Evolutionary conservation across 2,113 vertebrate genomes (phyloP).

Genomic region (Chaenogobius annularis): DNA sequence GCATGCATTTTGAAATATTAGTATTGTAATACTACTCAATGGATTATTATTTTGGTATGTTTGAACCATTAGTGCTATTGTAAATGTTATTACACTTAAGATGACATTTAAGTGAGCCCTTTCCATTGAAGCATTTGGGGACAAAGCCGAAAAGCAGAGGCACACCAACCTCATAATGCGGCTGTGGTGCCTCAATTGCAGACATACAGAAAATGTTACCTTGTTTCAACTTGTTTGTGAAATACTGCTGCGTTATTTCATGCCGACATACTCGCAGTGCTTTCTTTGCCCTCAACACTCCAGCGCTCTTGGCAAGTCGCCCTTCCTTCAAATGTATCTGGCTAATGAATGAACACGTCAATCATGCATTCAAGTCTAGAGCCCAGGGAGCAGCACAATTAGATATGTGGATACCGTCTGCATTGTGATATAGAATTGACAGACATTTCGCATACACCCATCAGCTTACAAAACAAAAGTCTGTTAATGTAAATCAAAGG

Average conservation of each 20-base stretch:
- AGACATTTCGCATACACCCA: constrained; percentile 31
- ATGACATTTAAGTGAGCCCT: not conserved
- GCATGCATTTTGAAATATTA: too few relatives aligned
- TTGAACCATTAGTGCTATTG: too few relatives aligned
- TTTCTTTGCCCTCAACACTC: constrained; percentile 31
- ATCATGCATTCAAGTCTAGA: constrained; percentile 44
- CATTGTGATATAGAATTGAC: constrained; percentile 34
- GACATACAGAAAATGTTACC: constrained; percentile 9
- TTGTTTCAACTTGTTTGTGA: constrained; percentile 16
- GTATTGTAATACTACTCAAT: too few relatives aligned
- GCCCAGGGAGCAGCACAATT: constrained; percentile 35
- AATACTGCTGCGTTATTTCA: constrained; percentile 16
- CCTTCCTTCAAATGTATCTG: constrained; percentile 53
- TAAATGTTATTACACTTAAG: too few relatives aligned
- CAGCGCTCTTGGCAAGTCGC: constrained; percentile 38
- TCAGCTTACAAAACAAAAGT: constrained; percentile 27
- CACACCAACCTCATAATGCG: not conserved
- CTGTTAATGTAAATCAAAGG: constrained; percentile 43
- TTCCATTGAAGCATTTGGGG: constrained; percentile 3
- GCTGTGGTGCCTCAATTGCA: constrained; percentile 11
- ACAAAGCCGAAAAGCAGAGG: not conserved
- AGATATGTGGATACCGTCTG: constrained; percentile 35
- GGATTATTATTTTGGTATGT: too few relatives aligned
- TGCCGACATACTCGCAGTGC: constrained; percentile 39
- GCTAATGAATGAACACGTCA: constrained; percentile 60